Evolutionary conservation across 2,113 vertebrate genomes (phyloP), one percentile per base, ranked within the genome.

Genomic region (Elaphurus davidianus): DNA sequence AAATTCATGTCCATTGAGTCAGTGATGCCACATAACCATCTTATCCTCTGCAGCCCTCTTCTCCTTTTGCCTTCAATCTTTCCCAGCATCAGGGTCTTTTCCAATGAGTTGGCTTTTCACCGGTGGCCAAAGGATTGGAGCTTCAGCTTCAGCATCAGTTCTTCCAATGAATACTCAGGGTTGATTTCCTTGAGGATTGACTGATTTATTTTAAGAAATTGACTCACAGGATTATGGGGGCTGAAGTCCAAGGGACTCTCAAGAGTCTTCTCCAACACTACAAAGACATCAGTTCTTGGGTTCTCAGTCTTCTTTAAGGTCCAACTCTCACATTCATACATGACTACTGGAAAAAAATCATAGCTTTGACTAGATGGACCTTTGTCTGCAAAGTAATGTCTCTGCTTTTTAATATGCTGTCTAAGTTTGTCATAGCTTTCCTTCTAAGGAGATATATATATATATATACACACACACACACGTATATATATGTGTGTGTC

Each of bases 401-500:
- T 71, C 67, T 71, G n/a, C 62, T 40, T 71, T 71, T 71, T 71
- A 40, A 71, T 71, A 40, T 71, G 64, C 17, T 71, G n/a, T 71
- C n/a, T 71, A 71, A 9, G n/a, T n/a, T 71, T 36, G 17, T 71
- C 64, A 71, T 71, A 71, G 67, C 67, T 40, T 71, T 71, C 19
- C 19, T 71, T 71, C 17, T 40, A 71, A 71, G 9, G n/a, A 40
- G n/a, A 33, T 36, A 36, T 10, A n/a, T 19, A 33, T n/a, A n/a
- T n/a, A 19, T n/a, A 64, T 10, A 40, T 40, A 13, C 11, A 30
- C 2, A 28, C 14, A 64, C 1, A 62, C 12, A 62, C 12, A 60
- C 11, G 28, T 11, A 60, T 1, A 6, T 1, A 1, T 64, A 16
- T 17, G 16, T 64, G 33, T 9, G 30, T 33, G 30, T 64, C 0